Percentiles rank a stretch among this genome's conserved stretches.
Conservation (phyloP, 2,113 vertebrate species). For the Tragelaphus strepsiceros region DNA sequence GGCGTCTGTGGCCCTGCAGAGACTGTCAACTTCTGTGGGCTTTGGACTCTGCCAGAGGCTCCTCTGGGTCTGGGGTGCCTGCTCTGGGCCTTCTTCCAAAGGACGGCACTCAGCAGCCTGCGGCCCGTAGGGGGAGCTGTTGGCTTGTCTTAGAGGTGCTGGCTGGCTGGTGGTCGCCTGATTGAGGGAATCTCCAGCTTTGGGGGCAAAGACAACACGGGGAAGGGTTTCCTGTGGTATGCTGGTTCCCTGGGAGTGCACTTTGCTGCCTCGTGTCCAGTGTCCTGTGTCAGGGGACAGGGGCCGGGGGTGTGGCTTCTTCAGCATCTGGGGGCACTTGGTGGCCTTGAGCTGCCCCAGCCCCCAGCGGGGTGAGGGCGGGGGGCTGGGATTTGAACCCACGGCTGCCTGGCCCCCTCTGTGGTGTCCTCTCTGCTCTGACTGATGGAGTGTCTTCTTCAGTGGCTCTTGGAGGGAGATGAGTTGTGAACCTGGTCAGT, state of each 20-base stretch:
- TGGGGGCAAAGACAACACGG: not conserved
- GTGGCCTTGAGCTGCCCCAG: not conserved
- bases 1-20: not conserved
- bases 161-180: not conserved
- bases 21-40: not conserved
- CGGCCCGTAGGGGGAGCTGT: fast-evolving
- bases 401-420: not conserved
- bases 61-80: not conserved
- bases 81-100: not conserved
- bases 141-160: not conserved
- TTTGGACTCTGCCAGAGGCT: not conserved
- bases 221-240: not conserved
- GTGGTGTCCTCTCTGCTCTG: not conserved
- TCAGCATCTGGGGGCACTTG: not conserved
- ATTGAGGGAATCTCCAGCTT: not conserved
- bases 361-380: fast-evolving
- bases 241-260: not conserved
- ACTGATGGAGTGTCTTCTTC: not conserved
- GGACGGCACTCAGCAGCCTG: too few relatives aligned
- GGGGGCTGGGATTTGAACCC: not conserved
- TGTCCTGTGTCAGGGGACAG: not conserved
- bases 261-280: not conserved
- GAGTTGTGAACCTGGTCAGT: fast-evolving
- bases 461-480: not conserved
- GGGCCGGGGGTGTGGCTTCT: not conserved